These are phyloP conservation scores for Drosophila macrospina DNA, from an alignment of 2,888 invertebrate genomes.

Conservation along the genomic window DNA sequence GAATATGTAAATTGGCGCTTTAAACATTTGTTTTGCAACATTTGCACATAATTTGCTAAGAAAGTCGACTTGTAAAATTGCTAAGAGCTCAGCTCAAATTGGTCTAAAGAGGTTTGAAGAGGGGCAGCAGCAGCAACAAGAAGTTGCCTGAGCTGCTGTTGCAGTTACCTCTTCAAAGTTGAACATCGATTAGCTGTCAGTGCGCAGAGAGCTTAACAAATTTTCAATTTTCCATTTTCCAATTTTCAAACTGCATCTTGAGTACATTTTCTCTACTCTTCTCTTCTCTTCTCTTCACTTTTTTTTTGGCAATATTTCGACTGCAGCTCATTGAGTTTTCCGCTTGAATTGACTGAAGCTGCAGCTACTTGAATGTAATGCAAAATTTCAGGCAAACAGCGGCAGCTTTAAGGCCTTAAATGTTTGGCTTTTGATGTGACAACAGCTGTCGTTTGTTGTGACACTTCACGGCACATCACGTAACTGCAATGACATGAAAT, in stretches of 20 bases:
- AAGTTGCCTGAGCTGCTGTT: neutral
- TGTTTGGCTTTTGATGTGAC: neutral
- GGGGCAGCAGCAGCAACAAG: no score
- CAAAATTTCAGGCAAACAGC: neutral
- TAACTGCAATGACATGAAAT: constrained; percentile 75
- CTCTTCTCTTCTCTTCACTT: neutral
- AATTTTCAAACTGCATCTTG: constrained; percentile 23
- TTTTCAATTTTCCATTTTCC: no score
- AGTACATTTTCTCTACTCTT: constrained; percentile 1
- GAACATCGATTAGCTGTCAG: constrained; percentile 43
- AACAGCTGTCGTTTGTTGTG: constrained; percentile 13
- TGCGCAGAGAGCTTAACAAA: constrained; percentile 15
- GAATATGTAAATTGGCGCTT: constrained; percentile 73
- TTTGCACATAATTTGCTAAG: constrained; percentile 7
- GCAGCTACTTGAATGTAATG: constrained; percentile 14
- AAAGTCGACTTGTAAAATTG: neutral
- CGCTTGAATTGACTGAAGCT: constrained; percentile 19
- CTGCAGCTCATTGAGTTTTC: constrained; percentile 48
- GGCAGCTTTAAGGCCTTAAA: constrained; percentile 1
- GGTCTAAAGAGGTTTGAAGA: no score
- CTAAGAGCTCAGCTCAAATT: neutral
- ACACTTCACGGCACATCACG: constrained; percentile 72
- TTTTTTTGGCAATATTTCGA: constrained; percentile 24
- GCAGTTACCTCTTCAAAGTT: constrained; percentile 24
- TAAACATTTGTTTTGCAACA: constrained; percentile 3